Base-by-base conservation (phyloP, 2,888 invertebrate genomes). In the Eucera pruinosa region DNA sequence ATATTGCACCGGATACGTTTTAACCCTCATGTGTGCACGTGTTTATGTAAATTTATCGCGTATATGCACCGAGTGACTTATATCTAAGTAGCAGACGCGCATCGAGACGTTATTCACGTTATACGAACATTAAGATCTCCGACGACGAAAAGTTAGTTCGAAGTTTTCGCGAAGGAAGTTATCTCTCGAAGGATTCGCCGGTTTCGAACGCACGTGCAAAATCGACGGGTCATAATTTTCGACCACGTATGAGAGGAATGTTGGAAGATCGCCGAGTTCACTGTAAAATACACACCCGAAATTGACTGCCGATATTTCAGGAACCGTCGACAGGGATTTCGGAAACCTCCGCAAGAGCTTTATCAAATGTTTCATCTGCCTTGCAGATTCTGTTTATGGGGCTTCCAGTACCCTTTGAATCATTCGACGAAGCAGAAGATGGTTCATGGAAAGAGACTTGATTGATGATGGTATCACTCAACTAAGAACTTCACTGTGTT, bases 11-110 rank as follows among this genome's bases (percentile, higher is more conserved):
- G 66, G 54, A 58, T 45, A 43, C 39, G 62, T 64, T 77, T 62
- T 61, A 66, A 41, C 66, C 41, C 41, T 20, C 20, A 15, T 18
- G 33, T 30, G 71, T 39, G 23, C 72, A 48, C 67, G 52, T 77
- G 71, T 79, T 77, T 77, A 78, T 78, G 69, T 67, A 67, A 70
- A 70, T 74, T 55, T 39, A 36, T n/a, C 45, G 72, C 39, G 79
- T 30, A 15, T 18, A 48, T n/a, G 62, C 62, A 67, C n/a, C 65
- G 61, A 64, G 72, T 55, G 72, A 67, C 78, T 65, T 54, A 64
- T 52, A 62, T 20, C 47, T 30, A 25, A 47, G 47, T 23, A 58
- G 36, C 13, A 23, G 39, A 15, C 0, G 55, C 58, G 39, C 65
- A 25, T 62, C 72, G 72, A 57, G 71, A 64, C 61, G 65, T 78